These are phyloP conservation scores for Chelonia mydas DNA, from an alignment of 2,797 vertebrate species.

Conservation along the genomic window DNA sequence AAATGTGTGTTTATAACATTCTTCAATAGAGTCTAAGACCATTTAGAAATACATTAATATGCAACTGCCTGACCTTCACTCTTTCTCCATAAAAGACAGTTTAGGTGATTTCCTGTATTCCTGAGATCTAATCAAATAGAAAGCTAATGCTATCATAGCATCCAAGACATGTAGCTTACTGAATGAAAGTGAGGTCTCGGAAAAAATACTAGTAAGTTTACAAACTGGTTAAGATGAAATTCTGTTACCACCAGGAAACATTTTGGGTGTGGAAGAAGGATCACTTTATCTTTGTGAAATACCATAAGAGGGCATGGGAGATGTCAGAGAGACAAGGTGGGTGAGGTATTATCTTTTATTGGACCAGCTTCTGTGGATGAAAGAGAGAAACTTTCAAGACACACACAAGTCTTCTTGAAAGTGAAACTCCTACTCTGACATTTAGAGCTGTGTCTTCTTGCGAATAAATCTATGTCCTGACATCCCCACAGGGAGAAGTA, in stretches of 20 bases:
- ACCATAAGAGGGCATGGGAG: not conserved
- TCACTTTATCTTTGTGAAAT: not conserved
- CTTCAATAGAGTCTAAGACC: not conserved
- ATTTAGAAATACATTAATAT: not conserved
- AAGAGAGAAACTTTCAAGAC: not conserved
- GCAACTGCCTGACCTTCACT: not conserved
- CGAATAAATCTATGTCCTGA: no score
- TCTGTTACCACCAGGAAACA: not conserved
- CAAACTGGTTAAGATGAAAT: not conserved
- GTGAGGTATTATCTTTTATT: not conserved
- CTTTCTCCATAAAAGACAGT: not conserved
- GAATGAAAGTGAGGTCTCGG: not conserved
- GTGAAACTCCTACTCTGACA: no score
- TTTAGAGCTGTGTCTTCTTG: no score
- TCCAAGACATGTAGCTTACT: not conserved
- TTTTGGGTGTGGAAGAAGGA: not conserved
- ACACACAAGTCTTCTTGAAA: not conserved
- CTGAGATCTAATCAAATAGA: not conserved
- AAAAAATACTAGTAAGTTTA: not conserved
- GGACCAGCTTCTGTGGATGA: not conserved
- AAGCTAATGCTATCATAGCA: not conserved
- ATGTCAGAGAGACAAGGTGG: not conserved
- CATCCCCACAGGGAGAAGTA: no score
- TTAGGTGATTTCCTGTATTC: not conserved
- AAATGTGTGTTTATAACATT: not conserved